Evolutionary conservation across 2,888 invertebrate genomes (phyloP).

Genomic region (Archaeoteleia sp.): DNA sequence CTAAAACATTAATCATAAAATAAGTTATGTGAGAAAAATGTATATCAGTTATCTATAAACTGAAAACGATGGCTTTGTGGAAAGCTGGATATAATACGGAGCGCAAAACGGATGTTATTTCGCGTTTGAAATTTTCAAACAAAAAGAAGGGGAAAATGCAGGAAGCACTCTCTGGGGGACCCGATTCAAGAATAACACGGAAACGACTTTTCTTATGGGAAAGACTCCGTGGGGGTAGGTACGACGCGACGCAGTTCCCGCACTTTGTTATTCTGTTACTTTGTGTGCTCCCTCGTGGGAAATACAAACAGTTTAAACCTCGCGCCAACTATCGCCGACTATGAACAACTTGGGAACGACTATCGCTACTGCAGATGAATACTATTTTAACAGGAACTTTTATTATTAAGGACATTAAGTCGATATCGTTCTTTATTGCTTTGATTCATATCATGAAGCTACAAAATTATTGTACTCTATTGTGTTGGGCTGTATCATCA

Average conservation of each 20-base stretch:
- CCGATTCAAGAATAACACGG: constrained; percentile 48
- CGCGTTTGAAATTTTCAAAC: constrained; percentile 44
- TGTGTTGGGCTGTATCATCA: too few relatives aligned
- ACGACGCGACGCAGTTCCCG: constrained; percentile 33
- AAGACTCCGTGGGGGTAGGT: constrained; percentile 34
- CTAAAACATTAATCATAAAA: too few relatives aligned
- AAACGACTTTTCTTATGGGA: constrained; percentile 52
- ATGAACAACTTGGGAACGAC: constrained; percentile 51
- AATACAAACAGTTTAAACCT: constrained; percentile 57
- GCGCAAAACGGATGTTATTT: constrained; percentile 34
- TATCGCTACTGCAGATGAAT: constrained; percentile 24
- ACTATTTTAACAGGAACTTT: constrained; percentile 37
- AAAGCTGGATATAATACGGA: constrained; percentile 19
- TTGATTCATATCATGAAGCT: too few relatives aligned
- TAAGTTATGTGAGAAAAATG: too few relatives aligned
- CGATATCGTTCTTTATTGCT: too few relatives aligned
- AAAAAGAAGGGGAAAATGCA: constrained; percentile 39
- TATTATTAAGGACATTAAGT: not conserved
- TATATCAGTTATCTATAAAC: too few relatives aligned
- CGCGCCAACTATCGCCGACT: constrained; percentile 45
- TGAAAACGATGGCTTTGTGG: constrained; percentile 30
- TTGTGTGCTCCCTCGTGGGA: constrained; percentile 53
- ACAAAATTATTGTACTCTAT: too few relatives aligned
- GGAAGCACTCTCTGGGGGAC: constrained; percentile 51
- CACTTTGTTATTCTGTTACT: constrained; percentile 48